Conservation (phyloP, 1,140 invertebrate species). For the Anthonomus grandis region DNA sequence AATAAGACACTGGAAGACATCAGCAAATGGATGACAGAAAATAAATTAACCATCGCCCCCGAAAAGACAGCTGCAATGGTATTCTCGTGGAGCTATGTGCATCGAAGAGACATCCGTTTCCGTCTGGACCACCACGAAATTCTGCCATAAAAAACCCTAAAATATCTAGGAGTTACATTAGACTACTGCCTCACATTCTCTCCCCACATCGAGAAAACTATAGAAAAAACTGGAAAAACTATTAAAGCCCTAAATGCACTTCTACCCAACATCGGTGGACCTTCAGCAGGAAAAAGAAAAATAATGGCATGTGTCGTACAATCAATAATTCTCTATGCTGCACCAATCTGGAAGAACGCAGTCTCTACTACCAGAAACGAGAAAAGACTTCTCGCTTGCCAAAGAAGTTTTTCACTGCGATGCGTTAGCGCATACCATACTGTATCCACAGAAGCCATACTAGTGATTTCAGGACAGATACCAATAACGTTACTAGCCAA, state of each 20-base stretch:
- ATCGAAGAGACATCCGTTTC: slow-evolving; percentile 6
- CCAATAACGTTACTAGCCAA: slow-evolving; percentile 36
- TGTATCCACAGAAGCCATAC: slow-evolving; percentile 29
- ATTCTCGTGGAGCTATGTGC: no score
- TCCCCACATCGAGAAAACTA: background rate
- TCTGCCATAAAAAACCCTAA: slow-evolving; percentile 4
- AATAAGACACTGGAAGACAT: background rate
- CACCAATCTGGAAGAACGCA: slow-evolving; percentile 6
- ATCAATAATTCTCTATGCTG: slow-evolving; percentile 14
- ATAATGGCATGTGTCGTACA: no score
- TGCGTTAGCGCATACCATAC: slow-evolving; percentile 35
- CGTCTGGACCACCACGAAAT: background rate
- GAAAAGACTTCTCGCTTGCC: slow-evolving; percentile 27
- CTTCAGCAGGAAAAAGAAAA: no score
- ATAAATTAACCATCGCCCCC: slow-evolving; percentile 7
- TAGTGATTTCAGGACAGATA: slow-evolving; percentile 35
- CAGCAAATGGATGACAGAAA: background rate
- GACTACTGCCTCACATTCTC: background rate
- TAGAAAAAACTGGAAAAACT: background rate
- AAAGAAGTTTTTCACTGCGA: slow-evolving; percentile 20
- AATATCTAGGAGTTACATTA: slow-evolving; percentile 22
- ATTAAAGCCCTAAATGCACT: background rate
- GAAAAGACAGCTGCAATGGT: slow-evolving; percentile 25
- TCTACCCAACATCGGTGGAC: slow-evolving; percentile 1
- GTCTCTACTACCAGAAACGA: background rate